These are phyloP conservation scores for Kryptolebias ocellatus DNA, from an alignment of 2,797 vertebrate genomes.

Conservation along the genomic window DNA sequence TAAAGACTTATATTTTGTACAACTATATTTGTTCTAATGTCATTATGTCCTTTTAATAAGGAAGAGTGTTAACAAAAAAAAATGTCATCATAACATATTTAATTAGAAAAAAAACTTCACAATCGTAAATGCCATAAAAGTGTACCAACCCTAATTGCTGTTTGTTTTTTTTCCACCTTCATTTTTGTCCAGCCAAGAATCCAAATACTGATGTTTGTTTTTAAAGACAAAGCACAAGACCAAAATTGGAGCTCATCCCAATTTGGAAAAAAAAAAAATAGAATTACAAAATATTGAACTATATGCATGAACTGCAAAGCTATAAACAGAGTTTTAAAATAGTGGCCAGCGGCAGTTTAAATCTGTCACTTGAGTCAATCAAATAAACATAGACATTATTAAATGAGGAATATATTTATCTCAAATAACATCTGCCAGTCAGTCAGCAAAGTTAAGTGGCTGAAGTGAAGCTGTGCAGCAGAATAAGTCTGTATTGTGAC, in stretches of 20 bases:
- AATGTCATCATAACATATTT: too few species aligned
- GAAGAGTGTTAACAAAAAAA: too few species aligned
- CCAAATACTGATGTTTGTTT: background rate
- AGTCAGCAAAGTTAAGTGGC: background rate
- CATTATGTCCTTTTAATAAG: background rate
- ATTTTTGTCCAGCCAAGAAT: background rate
- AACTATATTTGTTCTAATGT: background rate
- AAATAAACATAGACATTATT: background rate
- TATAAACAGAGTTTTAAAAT: too few species aligned
- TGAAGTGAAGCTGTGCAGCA: background rate
- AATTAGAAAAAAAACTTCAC: too few species aligned
- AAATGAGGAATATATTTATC: background rate
- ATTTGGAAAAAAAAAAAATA: background rate
- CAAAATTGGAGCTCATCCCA: background rate
- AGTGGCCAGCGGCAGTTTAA: background rate
- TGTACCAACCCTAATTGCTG: background rate
- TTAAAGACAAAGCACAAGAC: background rate
- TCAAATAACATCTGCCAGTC: background rate
- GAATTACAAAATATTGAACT: background rate
- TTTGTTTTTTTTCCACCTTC: too few species aligned
- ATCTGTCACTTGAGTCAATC: background rate
- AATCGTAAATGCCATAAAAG: too few species aligned
- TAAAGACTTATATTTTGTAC: background rate
- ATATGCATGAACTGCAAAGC: background rate
- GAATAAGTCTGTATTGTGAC: constrained; percentile 5